A percentile compares a stretch with the other conserved stretches of the same genome.
These are phyloP conservation scores for Homalodisca vitripennis DNA, from an alignment of 1,140 invertebrate species.

Conservation along the genomic window DNA sequence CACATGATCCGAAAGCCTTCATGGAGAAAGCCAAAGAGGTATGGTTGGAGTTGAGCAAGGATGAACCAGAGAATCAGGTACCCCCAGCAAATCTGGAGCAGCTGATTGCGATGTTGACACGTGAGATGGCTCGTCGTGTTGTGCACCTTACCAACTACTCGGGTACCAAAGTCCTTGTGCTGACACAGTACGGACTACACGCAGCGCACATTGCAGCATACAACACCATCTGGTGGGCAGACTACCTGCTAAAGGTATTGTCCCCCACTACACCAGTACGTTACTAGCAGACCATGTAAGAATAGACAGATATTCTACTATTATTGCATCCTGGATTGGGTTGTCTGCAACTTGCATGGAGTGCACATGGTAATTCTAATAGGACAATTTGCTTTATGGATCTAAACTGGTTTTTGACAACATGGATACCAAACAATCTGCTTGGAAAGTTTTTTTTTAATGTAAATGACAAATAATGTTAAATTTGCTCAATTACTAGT, in stretches of 20 bases:
- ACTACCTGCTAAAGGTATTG: constrained; percentile 37
- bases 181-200: constrained; percentile 28
- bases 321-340: too few species aligned
- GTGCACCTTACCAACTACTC: constrained; percentile 72
- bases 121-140: constrained; percentile 69
- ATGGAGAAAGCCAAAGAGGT: constrained; percentile 67
- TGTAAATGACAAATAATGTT: too few species aligned
- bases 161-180: not conserved
- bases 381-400: too few species aligned
- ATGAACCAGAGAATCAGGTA: constrained; percentile 80
- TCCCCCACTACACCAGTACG: not conserved
- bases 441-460: too few species aligned
- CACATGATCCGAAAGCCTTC: constrained; percentile 73
- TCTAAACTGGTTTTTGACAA: too few species aligned
- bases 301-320: too few species aligned
- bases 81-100: constrained; percentile 73
- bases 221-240: constrained; percentile 15
- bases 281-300: not conserved
- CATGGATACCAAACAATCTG: too few species aligned
- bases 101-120: constrained; percentile 66
- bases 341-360: too few species aligned
- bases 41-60: constrained; percentile 65
- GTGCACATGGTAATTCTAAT: too few species aligned
- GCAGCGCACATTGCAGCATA: constrained; percentile 19
- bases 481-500: too few species aligned